Conservation (phyloP, 2,797 vertebrate genomes). For the Coccyzus lansbergi region DNA sequence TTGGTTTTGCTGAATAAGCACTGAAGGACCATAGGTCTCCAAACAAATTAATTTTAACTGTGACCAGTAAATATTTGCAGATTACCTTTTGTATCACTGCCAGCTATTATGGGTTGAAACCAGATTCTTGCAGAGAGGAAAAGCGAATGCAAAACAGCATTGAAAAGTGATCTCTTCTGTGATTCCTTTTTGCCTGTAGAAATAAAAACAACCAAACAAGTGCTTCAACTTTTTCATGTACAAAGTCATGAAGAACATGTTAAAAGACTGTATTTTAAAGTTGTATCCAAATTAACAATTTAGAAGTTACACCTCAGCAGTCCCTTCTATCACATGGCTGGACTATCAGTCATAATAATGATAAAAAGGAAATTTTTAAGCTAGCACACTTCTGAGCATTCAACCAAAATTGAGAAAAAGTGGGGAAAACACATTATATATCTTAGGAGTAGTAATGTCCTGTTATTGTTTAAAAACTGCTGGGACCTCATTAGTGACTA, state of each 20-base stretch:
- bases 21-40: background rate
- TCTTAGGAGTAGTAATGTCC: conserved; percentile 80
- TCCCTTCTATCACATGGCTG: conserved; percentile 43
- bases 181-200: background rate
- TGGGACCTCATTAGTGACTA: conserved; percentile 86
- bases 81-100: background rate
- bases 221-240: background rate
- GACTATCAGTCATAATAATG: conserved; percentile 69
- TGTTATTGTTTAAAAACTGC: conserved; percentile 85
- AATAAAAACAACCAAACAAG: background rate
- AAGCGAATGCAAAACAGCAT: background rate
- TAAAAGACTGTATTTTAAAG: background rate
- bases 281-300: conserved; percentile 50
- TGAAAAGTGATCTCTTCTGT: background rate
- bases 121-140: background rate
- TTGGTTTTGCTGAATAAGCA: background rate
- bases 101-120: background rate
- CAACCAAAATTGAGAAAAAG: conserved; percentile 74
- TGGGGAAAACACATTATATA: conserved; percentile 81
- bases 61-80: background rate
- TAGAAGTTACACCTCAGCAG: conserved; percentile 41
- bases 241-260: background rate
- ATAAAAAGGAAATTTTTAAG: conserved; percentile 67
- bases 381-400: conserved; percentile 72
- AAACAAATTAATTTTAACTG: background rate